Percentiles rank a stretch among this genome's conserved stretches.
These are phyloP conservation scores for Synergus umbraculus DNA, from an alignment of 2,888 invertebrate species.

Conservation along the genomic window DNA sequence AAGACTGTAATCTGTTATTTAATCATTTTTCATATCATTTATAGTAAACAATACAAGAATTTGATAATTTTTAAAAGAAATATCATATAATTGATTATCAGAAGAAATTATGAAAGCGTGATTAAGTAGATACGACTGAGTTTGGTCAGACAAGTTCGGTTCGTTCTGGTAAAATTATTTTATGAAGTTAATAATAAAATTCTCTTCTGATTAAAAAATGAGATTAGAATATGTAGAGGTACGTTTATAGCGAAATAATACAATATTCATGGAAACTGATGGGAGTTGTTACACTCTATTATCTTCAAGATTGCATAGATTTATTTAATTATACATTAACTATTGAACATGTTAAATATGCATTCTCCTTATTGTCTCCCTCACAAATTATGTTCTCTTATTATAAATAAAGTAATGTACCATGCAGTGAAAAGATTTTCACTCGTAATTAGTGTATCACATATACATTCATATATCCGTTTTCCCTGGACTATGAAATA, in stretches of 20 bases:
- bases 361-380: neutral
- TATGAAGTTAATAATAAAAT: too few species aligned
- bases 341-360: neutral
- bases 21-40: neutral
- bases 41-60: neutral
- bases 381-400: neutral
- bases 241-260: neutral
- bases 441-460: neutral
- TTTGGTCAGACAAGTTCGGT: neutral
- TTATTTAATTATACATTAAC: neutral
- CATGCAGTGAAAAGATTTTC: neutral
- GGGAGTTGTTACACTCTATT: neutral
- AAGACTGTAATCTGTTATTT: neutral
- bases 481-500: neutral
- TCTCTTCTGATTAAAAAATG: too few species aligned
- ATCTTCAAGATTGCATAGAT: neutral
- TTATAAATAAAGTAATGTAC: slow-evolving; percentile 1
- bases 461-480: neutral
- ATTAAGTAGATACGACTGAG: neutral
- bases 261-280: neutral
- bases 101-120: neutral
- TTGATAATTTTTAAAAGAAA: neutral
- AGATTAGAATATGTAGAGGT: too few species aligned
- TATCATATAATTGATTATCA: neutral
- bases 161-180: neutral